These are phyloP conservation scores for Castor canadensis DNA, from an alignment of 2,113 vertebrate species.

Conservation along the genomic window DNA sequence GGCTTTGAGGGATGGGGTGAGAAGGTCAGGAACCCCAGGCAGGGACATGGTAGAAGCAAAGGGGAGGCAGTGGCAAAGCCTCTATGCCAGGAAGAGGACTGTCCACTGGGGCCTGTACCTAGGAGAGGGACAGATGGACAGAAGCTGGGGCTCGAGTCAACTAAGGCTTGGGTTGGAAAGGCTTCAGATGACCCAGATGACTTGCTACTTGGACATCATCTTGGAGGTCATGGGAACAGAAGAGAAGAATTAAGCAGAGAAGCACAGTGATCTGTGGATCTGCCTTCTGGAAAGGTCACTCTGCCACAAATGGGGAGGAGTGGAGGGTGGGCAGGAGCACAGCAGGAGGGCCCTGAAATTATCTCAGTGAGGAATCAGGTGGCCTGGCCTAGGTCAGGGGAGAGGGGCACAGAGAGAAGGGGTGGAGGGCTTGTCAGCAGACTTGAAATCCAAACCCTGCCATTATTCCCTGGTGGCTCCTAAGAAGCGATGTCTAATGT, in stretches of 20 bases:
- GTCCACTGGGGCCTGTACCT: rapidly evolving
- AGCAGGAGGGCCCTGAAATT: not conserved
- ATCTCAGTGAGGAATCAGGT: not conserved
- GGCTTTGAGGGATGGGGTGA: not conserved
- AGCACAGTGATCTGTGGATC: not conserved
- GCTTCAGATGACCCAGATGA: not conserved
- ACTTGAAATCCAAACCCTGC: not conserved
- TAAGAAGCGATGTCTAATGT: not conserved
- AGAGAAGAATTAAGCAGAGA: not conserved
- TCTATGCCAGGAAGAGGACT: not conserved
- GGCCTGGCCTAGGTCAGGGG: not conserved
- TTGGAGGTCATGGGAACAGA: constrained; percentile 4
- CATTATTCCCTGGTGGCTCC: not conserved
- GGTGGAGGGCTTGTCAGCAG: not conserved
- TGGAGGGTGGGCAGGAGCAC: not conserved
- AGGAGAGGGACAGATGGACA: not conserved
- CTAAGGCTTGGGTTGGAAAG: not conserved
- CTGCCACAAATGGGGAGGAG: not conserved
- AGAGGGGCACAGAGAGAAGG: not conserved
- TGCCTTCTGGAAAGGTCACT: not conserved
- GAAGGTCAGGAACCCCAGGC: not conserved
- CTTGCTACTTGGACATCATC: not conserved
- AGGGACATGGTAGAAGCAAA: not conserved
- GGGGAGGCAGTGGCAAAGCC: not conserved
- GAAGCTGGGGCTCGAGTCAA: not conserved